These are phyloP conservation scores for Halcyon badia DNA, from an alignment of 2,797 vertebrate genomes.

Conservation along the genomic window DNA sequence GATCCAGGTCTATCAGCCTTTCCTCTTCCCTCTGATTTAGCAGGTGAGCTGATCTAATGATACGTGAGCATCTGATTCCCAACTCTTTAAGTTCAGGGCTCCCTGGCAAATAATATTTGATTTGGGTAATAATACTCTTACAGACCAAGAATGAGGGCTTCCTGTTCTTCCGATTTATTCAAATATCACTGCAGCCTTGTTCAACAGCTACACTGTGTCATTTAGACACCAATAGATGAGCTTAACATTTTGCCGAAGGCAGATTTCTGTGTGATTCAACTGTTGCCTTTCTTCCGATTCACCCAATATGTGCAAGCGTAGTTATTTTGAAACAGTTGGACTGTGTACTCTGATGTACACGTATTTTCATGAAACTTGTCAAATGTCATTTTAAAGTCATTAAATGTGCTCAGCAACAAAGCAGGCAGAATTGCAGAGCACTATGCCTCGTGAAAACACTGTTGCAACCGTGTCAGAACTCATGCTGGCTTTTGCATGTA, in stretches of 20 bases:
- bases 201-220: neutral
- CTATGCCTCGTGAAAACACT: neutral
- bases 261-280: neutral
- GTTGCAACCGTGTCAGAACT: conserved; percentile 10
- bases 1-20: too few species aligned
- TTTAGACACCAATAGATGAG: neutral
- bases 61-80: neutral
- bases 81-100: neutral
- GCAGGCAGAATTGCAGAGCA: neutral
- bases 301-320: neutral
- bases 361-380: neutral
- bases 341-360: neutral
- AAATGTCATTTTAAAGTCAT: conserved; percentile 10
- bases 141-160: neutral
- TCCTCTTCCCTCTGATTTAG: neutral
- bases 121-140: neutral
- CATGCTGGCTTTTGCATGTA: neutral
- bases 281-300: neutral
- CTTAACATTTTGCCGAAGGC: neutral
- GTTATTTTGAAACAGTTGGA: neutral
- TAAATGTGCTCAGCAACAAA: neutral
- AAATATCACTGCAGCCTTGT: neutral
- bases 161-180: neutral
- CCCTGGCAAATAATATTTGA: neutral
- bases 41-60: neutral